These are phyloP conservation scores for Odontocerum albicorne DNA, from an alignment of 2,888 invertebrate genomes.

Conservation along the genomic window DNA sequence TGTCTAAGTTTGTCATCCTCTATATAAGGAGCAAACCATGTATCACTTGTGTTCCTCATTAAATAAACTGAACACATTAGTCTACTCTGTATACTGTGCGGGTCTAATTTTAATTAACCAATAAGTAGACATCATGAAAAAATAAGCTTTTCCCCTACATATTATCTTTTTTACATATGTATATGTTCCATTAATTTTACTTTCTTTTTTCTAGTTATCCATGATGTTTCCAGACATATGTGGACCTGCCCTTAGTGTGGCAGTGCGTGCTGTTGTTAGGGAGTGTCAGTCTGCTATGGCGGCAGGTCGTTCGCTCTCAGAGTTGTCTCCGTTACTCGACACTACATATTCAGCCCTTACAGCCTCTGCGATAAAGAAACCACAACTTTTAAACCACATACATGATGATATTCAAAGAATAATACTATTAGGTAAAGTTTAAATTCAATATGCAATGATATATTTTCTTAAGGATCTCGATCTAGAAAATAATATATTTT, in stretches of 20 bases:
- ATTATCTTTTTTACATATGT: too few relatives aligned
- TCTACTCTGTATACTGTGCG: too few relatives aligned
- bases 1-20: too few relatives aligned
- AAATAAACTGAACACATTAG: too few relatives aligned
- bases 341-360: conserved; percentile 25
- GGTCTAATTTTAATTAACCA: too few relatives aligned
- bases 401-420: conserved; percentile 30
- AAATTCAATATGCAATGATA: neutral
- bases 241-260: conserved; percentile 19
- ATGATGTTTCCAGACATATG: conserved; percentile 31
- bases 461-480: conserved; percentile 2
- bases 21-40: too few relatives aligned
- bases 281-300: conserved; percentile 21
- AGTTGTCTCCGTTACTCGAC: conserved; percentile 27
- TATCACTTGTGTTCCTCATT: too few relatives aligned
- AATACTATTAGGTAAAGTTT: conserved; percentile 35
- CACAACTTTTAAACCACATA: conserved; percentile 26
- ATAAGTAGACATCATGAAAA: too few relatives aligned
- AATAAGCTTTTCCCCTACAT: too few relatives aligned
- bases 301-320: conserved; percentile 27
- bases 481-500: too few relatives aligned
- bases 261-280: conserved; percentile 21
- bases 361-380: conserved; percentile 25
- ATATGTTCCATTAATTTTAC: too few relatives aligned
- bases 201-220: conserved; percentile 29